Evolutionary conservation across 2,113 vertebrate species (phyloP).

Genomic region (Notothenia rossii): DNA sequence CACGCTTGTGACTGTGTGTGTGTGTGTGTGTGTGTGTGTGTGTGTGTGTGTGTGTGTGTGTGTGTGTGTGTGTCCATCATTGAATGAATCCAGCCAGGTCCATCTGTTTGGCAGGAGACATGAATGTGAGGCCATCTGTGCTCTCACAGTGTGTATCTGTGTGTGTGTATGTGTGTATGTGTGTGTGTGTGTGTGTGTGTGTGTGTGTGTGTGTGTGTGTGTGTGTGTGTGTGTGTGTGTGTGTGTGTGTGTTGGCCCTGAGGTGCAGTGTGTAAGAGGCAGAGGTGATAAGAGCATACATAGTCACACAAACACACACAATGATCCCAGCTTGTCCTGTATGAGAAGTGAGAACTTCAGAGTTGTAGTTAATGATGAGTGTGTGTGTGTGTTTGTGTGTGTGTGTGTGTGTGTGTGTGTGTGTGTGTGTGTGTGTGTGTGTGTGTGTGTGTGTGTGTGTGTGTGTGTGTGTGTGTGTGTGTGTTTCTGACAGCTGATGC

Average conservation of each 20-base stretch:
- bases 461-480: slow-evolving; percentile 19
- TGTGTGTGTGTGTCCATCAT: slow-evolving; percentile 86
- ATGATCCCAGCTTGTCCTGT: slow-evolving; percentile 65
- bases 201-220: slow-evolving; percentile 43
- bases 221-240: slow-evolving; percentile 42
- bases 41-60: too few species aligned
- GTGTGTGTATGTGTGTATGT: too few species aligned
- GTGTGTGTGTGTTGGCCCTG: slow-evolving; percentile 56
- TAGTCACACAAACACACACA: slow-evolving; percentile 41
- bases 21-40: too few species aligned
- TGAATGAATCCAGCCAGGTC: slow-evolving; percentile 90
- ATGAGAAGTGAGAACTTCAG: slow-evolving; percentile 64
- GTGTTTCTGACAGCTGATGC: slow-evolving; percentile 24
- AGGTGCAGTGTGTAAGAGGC: slow-evolving; percentile 73
- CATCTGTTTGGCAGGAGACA: slow-evolving; percentile 98
- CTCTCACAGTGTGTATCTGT: slow-evolving; percentile 84
- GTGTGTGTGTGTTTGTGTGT: slow-evolving; percentile 38
- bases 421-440: too few species aligned
- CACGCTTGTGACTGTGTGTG: slow-evolving; percentile 3
- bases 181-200: slow-evolving; percentile 41
- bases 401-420: too few species aligned
- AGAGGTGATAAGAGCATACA: slow-evolving; percentile 76
- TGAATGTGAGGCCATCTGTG: slow-evolving; percentile 97
- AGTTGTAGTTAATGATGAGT: slow-evolving; percentile 49
- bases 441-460: too few species aligned